Percentiles rank a stretch among this genome's conserved stretches.
phyloP scores from a whole-genome alignment of 1,140 invertebrate species.

The Zaprionus lachaisei region DNA sequence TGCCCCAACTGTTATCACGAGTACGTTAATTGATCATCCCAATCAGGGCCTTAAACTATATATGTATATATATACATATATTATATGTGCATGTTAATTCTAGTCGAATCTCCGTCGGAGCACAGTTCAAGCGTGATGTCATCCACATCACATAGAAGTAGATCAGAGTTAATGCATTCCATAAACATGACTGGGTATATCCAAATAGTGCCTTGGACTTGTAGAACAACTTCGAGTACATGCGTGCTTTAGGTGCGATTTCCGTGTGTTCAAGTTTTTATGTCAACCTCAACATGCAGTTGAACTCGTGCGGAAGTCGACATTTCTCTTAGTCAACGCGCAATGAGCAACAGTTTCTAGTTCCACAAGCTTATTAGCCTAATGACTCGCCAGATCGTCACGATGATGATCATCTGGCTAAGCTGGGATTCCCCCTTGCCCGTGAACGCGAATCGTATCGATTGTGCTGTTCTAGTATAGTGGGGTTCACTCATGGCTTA shows the following conservation, averaged over 20 bases:
- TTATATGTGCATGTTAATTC: background rate
- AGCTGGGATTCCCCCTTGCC: background rate
- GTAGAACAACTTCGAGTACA: background rate
- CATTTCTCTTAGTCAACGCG: background rate
- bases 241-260: background rate
- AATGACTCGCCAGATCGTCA: background rate
- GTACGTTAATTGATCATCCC: conserved; percentile 20
- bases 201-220: background rate
- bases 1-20: conserved; percentile 21
- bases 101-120: background rate
- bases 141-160: background rate
- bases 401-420: background rate
- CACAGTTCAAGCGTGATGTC: conserved; percentile 1
- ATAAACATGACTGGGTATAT: background rate
- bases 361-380: conserved; percentile 4
- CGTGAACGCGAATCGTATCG: background rate
- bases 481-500: background rate
- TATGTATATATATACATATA: background rate
- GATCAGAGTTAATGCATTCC: conserved; percentile 3
- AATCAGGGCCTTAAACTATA: background rate
- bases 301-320: background rate
- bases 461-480: background rate
- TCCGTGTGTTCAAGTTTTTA: background rate
- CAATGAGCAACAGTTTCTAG: background rate
- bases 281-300: background rate